A percentile compares a stretch with the other conserved stretches of the same genome.
phyloP scores from a whole-genome alignment of 2,113 vertebrate genomes.

The Mastomys coucha region DNA sequence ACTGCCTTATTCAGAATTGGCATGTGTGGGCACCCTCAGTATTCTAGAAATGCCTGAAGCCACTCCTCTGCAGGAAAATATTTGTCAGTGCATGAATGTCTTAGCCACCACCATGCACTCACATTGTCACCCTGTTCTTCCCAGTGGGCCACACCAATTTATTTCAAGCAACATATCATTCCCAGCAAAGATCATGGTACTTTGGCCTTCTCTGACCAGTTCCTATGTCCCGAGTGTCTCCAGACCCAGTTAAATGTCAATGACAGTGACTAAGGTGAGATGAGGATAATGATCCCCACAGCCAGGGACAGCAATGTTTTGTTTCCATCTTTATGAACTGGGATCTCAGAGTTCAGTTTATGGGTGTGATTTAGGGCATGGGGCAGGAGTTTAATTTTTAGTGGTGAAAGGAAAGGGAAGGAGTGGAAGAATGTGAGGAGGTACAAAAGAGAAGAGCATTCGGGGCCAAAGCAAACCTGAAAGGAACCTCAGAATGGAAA shows the following conservation, averaged over 20 bases:
- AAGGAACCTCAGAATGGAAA: neutral
- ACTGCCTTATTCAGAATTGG: neutral
- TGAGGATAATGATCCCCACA: neutral
- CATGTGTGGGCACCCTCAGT: neutral
- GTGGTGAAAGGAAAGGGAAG: neutral
- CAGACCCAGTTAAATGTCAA: neutral
- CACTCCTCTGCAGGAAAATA: neutral
- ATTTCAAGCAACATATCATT: neutral
- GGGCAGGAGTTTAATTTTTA: conserved; percentile 32
- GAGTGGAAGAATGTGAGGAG: neutral
- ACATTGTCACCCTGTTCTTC: neutral
- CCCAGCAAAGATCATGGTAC: neutral
- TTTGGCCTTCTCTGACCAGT: neutral
- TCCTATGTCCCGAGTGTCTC: neutral
- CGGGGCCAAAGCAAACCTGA: neutral
- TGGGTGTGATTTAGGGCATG: neutral
- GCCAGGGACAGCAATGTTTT: neutral
- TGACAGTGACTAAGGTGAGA: neutral
- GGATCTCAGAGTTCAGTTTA: neutral
- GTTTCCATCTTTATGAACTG: neutral
- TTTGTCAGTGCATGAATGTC: neutral
- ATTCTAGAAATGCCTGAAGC: neutral
- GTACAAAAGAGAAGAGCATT: neutral
- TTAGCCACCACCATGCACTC: no score
- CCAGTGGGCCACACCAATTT: neutral